These are phyloP conservation scores for Hydrolagus colliei DNA, from an alignment of 2,797 vertebrate species.

Conservation along the genomic window DNA sequence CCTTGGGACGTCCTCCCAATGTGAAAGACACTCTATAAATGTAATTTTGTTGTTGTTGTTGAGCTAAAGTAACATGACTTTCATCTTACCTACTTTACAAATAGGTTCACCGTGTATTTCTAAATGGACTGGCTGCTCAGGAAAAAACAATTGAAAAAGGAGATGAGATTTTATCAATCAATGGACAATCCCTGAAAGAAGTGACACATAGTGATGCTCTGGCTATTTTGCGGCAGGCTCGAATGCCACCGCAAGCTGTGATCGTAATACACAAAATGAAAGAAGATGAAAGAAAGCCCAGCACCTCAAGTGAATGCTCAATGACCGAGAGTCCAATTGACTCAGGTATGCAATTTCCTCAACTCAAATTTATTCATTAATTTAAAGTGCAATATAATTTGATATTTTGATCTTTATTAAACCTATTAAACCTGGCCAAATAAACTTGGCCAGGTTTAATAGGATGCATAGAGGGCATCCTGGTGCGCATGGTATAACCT, in stretches of 20 bases:
- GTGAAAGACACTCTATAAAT: background rate
- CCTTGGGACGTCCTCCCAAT: background rate
- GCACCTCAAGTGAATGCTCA: background rate
- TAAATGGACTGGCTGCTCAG: constrained; percentile 72
- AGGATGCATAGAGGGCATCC: too few relatives aligned
- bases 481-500: too few relatives aligned
- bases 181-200: constrained; percentile 76
- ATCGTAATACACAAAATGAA: constrained; percentile 69
- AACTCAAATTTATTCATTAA: too few relatives aligned
- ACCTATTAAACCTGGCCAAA: too few relatives aligned
- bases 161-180: constrained; percentile 84
- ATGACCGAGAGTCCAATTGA: background rate
- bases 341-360: background rate
- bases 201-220: constrained; percentile 70
- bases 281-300: constrained; percentile 40
- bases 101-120: constrained; percentile 86
- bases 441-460: too few relatives aligned
- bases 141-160: constrained; percentile 92
- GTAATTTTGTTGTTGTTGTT: background rate
- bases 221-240: constrained; percentile 69
- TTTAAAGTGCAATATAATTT: too few relatives aligned
- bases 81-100: background rate
- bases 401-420: too few relatives aligned
- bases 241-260: constrained; percentile 70
- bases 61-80: background rate